Percentiles rank a stretch among this genome's conserved stretches.
Evolutionary conservation across 2,888 invertebrate genomes (phyloP).

Genomic region (Lysandra coridon): DNA sequence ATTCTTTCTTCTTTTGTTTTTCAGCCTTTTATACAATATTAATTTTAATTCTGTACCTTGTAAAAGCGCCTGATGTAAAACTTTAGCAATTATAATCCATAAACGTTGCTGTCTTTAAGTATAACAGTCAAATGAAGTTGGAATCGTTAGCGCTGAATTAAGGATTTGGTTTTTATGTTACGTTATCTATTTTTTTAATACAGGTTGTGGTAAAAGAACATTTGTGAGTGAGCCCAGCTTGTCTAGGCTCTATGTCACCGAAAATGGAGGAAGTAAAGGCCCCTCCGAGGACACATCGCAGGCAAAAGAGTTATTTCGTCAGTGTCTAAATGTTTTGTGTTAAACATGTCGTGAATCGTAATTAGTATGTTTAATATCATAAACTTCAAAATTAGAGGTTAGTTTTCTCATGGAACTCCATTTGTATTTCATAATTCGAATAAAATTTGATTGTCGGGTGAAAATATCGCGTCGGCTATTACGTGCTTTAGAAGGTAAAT

Average conservation of each 20-base stretch:
- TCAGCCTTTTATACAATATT: background rate
- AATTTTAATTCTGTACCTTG: no score
- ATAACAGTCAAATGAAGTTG: background rate
- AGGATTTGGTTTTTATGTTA: background rate
- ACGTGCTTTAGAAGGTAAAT: no score
- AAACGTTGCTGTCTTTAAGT: background rate
- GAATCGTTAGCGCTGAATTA: background rate
- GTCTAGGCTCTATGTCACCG: constrained; percentile 2
- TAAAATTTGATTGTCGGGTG: no score
- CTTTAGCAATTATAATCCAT: background rate
- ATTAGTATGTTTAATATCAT: background rate
- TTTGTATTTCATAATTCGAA: background rate
- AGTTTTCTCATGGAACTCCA: background rate
- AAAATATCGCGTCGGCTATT: no score
- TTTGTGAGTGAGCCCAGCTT: background rate
- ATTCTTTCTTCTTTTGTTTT: background rate
- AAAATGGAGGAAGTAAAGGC: constrained; percentile 21
- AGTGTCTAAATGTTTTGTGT: constrained; percentile 26
- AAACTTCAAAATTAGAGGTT: background rate
- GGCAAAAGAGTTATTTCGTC: constrained; percentile 16
- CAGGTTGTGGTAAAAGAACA: constrained; percentile 11
- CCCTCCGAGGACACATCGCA: constrained; percentile 20
- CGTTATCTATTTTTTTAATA: background rate
- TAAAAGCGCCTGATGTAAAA: background rate
- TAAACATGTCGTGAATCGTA: background rate